These are phyloP conservation scores for Yponomeuta cagnagella DNA, from an alignment of 2,888 invertebrate genomes.

Conservation along the genomic window DNA sequence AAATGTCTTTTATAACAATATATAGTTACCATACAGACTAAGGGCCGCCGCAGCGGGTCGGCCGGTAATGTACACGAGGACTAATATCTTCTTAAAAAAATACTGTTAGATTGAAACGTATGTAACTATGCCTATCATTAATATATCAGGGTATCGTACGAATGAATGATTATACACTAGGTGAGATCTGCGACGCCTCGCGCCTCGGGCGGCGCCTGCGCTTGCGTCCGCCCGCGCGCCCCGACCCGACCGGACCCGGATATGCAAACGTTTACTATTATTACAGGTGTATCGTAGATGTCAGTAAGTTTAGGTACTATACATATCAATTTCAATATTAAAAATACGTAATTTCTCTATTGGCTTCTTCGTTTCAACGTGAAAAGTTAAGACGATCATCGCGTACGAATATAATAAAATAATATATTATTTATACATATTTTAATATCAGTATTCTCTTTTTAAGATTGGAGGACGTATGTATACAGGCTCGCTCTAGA, in stretches of 20 bases:
- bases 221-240: slow-evolving; percentile 51
- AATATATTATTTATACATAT: slow-evolving; percentile 69
- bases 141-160: slow-evolving; percentile 68
- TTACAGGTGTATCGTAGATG: slow-evolving; percentile 57
- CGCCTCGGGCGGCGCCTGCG: slow-evolving; percentile 58
- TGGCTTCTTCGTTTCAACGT: slow-evolving; percentile 67
- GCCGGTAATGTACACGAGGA: slow-evolving; percentile 70
- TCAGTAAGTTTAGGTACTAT: slow-evolving; percentile 22
- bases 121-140: slow-evolving; percentile 68
- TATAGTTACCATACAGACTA: slow-evolving; percentile 62
- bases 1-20: slow-evolving; percentile 71
- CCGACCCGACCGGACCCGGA: slow-evolving; percentile 42
- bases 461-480: slow-evolving; percentile 70
- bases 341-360: slow-evolving; percentile 76
- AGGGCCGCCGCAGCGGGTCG: slow-evolving; percentile 51
- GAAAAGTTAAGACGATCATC: slow-evolving; percentile 70
- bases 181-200: slow-evolving; percentile 71
- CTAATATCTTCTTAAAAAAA: slow-evolving; percentile 77
- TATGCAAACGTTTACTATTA: slow-evolving; percentile 65
- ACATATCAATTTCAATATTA: slow-evolving; percentile 69
- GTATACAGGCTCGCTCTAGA: slow-evolving; percentile 74
- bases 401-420: slow-evolving; percentile 61
- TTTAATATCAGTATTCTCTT: slow-evolving; percentile 70
- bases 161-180: slow-evolving; percentile 61
- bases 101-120: slow-evolving; percentile 75